Percentiles rank a stretch among this genome's conserved stretches.
These are phyloP conservation scores for Pelmatolapia mariae DNA, from an alignment of 2,113 vertebrate genomes.

Conservation along the genomic window DNA sequence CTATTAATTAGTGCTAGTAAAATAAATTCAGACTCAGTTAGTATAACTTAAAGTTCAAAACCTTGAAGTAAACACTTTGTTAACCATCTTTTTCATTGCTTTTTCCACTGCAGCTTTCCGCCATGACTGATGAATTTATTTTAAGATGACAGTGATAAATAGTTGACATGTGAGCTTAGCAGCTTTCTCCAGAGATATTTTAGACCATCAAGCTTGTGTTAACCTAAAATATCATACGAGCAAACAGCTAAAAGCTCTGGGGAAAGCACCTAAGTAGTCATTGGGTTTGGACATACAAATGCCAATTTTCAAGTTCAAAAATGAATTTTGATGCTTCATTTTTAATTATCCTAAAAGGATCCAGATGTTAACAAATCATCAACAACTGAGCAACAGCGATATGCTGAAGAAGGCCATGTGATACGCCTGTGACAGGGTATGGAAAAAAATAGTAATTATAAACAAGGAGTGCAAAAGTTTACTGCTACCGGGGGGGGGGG, in stretches of 20 bases:
- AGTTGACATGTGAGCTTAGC: neutral
- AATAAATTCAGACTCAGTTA: neutral
- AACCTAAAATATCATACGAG: neutral
- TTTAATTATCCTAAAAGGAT: neutral
- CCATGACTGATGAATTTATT: neutral
- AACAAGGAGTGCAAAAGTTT: neutral
- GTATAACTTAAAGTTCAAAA: neutral
- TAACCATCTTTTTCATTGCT: neutral
- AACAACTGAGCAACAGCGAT: neutral
- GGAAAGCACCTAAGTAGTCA: neutral
- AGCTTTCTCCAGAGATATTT: neutral
- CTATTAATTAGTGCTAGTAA: neutral
- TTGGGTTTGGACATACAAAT: neutral
- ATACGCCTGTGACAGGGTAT: neutral
- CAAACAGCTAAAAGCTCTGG: neutral
- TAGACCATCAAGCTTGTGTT: neutral
- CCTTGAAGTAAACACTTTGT: neutral
- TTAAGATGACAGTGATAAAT: neutral
- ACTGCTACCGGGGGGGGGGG: rapidly evolving
- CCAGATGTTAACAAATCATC: neutral
- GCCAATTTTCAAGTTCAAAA: neutral
- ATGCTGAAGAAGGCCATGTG: neutral
- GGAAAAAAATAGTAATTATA: neutral
- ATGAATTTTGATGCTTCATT: neutral
- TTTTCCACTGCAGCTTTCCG: rapidly evolving